phyloP scores from a whole-genome alignment of 2,888 invertebrate species.

The Brachylomia viminalis region DNA sequence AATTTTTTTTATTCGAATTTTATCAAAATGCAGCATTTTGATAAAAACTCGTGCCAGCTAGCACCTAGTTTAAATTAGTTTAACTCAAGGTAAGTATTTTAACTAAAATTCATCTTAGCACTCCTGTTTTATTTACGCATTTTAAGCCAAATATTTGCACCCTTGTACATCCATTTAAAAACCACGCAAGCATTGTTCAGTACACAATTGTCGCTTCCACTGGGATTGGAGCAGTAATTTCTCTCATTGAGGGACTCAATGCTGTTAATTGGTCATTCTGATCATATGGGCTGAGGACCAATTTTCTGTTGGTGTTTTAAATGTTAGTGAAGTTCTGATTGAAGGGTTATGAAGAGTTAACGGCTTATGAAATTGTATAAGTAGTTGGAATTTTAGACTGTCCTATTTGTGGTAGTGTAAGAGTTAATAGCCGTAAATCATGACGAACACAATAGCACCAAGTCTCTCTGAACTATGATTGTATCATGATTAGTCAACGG shows the following conservation, averaged over 20 bases:
- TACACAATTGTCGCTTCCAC: slow-evolving; percentile 84
- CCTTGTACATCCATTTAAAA: no score
- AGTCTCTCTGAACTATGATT: neutral
- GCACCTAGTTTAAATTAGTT: no score
- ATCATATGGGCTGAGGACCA: slow-evolving; percentile 74
- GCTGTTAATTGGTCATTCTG: slow-evolving; percentile 80
- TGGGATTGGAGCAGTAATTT: slow-evolving; percentile 85
- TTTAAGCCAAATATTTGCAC: no score
- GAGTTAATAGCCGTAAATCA: no score
- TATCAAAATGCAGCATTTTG: no score
- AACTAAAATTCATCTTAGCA: neutral
- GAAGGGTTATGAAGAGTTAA: neutral
- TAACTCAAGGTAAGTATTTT: neutral
- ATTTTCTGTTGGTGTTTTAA: slow-evolving; percentile 35
- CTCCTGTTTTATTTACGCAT: no score
- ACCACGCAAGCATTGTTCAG: slow-evolving; percentile 86
- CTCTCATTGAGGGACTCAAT: slow-evolving; percentile 80
- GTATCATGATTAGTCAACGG: neutral
- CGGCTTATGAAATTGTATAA: neutral
- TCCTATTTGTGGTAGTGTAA: neutral
- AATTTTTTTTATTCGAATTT: neutral
- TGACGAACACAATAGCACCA: neutral
- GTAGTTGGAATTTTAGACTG: neutral
- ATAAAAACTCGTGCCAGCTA: no score
- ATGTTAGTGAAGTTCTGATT: slow-evolving; percentile 44